phyloP scores from a whole-genome alignment of 2,888 invertebrate genomes.

The Plusia festucae region DNA sequence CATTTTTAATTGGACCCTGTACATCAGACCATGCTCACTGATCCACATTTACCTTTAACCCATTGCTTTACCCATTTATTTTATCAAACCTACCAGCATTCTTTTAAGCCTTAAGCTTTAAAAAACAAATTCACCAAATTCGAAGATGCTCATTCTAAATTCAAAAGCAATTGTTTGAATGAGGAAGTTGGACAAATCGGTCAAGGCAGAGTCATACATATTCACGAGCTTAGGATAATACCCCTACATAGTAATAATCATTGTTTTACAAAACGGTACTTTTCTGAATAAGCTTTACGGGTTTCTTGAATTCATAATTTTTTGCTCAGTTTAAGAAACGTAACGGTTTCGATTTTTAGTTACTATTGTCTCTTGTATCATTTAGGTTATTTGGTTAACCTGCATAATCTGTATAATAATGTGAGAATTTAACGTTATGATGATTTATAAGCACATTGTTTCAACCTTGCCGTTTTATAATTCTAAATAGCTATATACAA shows the following conservation, averaged over 20 bases:
- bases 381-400: background rate
- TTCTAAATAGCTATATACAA: background rate
- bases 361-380: background rate
- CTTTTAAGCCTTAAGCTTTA: no score
- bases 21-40: no score
- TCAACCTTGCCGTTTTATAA: background rate
- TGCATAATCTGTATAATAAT: background rate
- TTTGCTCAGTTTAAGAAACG: conserved; percentile 20
- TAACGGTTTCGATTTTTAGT: conserved; percentile 30
- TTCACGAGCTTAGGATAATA: conserved; percentile 51
- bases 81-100: background rate
- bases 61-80: background rate
- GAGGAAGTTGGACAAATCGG: conserved; percentile 51
- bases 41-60: no score
- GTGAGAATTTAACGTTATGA: conserved; percentile 4
- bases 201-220: conserved; percentile 54
- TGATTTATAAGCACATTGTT: background rate
- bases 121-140: background rate
- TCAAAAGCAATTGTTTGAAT: conserved; percentile 24
- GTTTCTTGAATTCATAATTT: conserved; percentile 41
- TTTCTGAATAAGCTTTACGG: conserved; percentile 37
- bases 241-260: conserved; percentile 47
- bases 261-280: conserved; percentile 54
- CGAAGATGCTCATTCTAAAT: conserved; percentile 20
- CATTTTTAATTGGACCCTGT: no score